Base-by-base conservation (phyloP, 2,888 invertebrate species). In the Mythimna pallens region DNA sequence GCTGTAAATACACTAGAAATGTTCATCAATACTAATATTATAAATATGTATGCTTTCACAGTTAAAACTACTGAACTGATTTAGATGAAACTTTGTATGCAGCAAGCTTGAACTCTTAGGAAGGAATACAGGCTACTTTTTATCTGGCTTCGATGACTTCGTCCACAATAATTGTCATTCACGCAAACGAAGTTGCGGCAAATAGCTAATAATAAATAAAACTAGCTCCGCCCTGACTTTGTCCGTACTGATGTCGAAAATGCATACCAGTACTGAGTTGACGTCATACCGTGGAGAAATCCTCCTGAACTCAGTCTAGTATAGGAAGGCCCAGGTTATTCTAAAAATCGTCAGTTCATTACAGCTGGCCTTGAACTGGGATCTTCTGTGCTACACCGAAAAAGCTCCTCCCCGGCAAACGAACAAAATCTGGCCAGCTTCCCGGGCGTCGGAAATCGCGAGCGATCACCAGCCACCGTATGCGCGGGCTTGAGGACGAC, bases 1-100 rank as follows among this genome's bases (percentile, higher is more conserved):
- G 25, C 22, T 9, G 58, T 25, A 62, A 79, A 70, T 34, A 12
- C 7, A 14, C 8, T 55, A 52, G 20, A 70, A 34, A 64, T n/a
- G 17, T 59, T 57, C 52, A 20, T 52, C 20, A 5, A 36, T 36
- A 36, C 36, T 36, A 30, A 30, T 30, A 30, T 30, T 30, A 30
- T 30, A 30, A 30, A 30, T 36, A 2, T 9, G 9, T 36, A 36
- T 9, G 9, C 36, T 36, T 9, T 36, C 36, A 36, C 9, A 9
- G 9, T 36, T 36, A 36, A n/a, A 36, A 9, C 36, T 36, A 36
- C 36, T 6, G 36, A 36, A 36, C 36, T 36, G 9, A 36, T 36
- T 36, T 36, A 36, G 9, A 36, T 36, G 9, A 36, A 36, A 36
- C 10, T 36, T 36, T 36, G 9, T 36, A 1, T 36, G 36, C 8